A percentile compares a stretch with the other conserved stretches of the same genome.
Conservation (phyloP, 30 jellyfish, hydroid and myxozoan genomes). For the Rhopilema esculentum region DNA sequence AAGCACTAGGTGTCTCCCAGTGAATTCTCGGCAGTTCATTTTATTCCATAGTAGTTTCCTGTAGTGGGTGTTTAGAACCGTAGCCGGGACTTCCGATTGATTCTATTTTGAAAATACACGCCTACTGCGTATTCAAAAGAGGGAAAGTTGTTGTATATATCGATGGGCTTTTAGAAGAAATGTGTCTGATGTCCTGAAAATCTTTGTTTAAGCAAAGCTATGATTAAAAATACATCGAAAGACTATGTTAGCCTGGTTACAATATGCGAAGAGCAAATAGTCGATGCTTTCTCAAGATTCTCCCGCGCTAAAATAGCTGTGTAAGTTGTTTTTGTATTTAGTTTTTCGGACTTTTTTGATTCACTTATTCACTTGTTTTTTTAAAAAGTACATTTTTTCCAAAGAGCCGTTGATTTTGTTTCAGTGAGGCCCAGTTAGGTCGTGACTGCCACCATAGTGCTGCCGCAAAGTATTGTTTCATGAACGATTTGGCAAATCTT, state of each 20-base stretch:
- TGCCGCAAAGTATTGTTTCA: too few relatives aligned
- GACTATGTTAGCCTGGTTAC: constrained; percentile 30
- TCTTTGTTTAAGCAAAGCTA: background rate
- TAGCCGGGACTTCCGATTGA: constrained; percentile 30
- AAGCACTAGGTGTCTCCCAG: background rate
- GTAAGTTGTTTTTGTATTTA: constrained; percentile 11
- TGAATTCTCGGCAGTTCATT: background rate
- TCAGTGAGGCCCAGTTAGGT: too few relatives aligned
- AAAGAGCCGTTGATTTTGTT: background rate
- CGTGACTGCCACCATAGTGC: too few relatives aligned
- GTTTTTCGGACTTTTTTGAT: background rate
- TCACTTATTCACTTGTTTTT: background rate
- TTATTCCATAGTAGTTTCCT: background rate
- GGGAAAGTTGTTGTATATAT: background rate
- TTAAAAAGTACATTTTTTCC: too few relatives aligned
- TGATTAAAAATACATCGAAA: background rate
- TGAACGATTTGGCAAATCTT: too few relatives aligned
- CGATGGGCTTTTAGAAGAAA: background rate
- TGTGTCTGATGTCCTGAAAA: background rate
- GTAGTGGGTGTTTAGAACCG: background rate
- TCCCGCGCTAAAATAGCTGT: constrained; percentile 1
- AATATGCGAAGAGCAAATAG: constrained; percentile 24
- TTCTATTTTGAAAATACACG: constrained; percentile 13
- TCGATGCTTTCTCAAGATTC: background rate
- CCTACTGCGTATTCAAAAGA: constrained; percentile 14